Conservation (phyloP, 2,113 vertebrate species). For the Sylvilagus bachmani region DNA sequence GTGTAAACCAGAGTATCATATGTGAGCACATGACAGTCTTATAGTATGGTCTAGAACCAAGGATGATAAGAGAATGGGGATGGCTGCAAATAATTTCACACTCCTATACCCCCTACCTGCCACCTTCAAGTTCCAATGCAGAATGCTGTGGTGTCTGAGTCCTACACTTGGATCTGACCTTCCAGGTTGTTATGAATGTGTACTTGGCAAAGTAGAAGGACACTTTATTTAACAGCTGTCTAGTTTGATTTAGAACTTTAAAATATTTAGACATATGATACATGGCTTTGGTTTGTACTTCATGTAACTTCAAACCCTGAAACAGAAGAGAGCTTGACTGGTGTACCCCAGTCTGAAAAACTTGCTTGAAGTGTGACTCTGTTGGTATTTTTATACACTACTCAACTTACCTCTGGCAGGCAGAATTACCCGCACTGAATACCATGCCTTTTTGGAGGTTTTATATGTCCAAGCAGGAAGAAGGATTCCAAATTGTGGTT, state of each 20-base stretch:
- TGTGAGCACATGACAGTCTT: neutral
- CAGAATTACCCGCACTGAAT: neutral
- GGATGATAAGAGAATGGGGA: neutral
- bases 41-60: neutral
- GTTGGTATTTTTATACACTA: neutral
- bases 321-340: neutral
- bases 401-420: neutral
- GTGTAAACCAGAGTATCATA: neutral
- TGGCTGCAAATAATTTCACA: neutral
- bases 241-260: conserved; percentile 34
- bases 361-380: conserved; percentile 5
- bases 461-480: neutral
- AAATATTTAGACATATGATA: conserved; percentile 18
- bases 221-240: conserved; percentile 14
- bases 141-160: neutral
- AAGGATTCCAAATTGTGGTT: neutral
- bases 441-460: neutral
- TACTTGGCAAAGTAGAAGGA: neutral
- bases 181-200: neutral
- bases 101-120: neutral
- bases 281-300: neutral
- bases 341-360: neutral
- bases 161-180: neutral
- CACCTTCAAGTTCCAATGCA: neutral
- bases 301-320: neutral